phyloP scores from a whole-genome alignment of 1,140 invertebrate genomes.

The Zaprionus capensis region DNA sequence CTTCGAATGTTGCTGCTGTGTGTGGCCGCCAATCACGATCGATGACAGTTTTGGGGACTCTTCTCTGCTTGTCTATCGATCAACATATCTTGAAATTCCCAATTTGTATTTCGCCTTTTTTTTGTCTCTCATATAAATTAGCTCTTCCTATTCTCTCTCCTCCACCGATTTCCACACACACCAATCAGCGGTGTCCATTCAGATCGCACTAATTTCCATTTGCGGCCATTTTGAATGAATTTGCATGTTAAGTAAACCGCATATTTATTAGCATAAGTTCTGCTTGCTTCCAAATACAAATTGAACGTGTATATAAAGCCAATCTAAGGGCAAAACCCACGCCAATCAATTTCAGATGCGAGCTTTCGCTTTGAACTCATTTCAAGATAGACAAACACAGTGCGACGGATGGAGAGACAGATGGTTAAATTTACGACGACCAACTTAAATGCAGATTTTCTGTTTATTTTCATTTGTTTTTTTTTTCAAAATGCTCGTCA shows the following conservation, averaged over 20 bases:
- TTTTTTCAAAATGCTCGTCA: constrained; percentile 45
- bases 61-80: constrained; percentile 66
- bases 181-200: constrained; percentile 68
- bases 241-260: constrained; percentile 66
- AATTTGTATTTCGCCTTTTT: constrained; percentile 19
- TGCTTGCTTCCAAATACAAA: constrained; percentile 22
- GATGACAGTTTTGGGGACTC: constrained; percentile 36
- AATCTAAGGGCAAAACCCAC: constrained; percentile 73
- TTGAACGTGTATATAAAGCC: constrained; percentile 9
- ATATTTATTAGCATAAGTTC: constrained; percentile 69
- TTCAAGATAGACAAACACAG: constrained; percentile 49
- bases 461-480: constrained; percentile 27
- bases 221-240: constrained; percentile 73
- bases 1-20: constrained; percentile 17
- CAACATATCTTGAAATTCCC: constrained; percentile 44
- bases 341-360: constrained; percentile 44
- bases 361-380: constrained; percentile 76
- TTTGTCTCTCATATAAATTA: constrained; percentile 41
- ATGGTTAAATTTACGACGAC: constrained; percentile 52
- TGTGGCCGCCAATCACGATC: constrained; percentile 32
- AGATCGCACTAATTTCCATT: constrained; percentile 59
- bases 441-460: constrained; percentile 64
- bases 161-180: constrained; percentile 77
- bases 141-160: constrained; percentile 31
- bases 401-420: neutral